A percentile compares a stretch with the other conserved stretches of the same genome.
Conservation (phyloP, 2,113 vertebrate genomes). For the Ceyx melanurus region DNA sequence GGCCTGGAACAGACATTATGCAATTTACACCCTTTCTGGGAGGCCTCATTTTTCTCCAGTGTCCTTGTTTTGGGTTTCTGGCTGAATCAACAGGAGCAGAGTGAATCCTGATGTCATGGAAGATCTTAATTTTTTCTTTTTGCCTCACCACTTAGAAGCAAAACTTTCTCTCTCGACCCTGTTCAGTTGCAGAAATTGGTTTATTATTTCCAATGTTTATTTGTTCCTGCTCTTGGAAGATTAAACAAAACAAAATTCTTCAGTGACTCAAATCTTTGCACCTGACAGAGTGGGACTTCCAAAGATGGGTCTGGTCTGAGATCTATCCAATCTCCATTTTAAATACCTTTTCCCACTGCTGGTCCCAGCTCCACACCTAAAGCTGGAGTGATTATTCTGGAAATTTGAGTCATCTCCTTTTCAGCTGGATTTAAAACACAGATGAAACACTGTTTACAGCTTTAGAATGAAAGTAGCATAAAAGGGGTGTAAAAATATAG, state of each 20-base stretch:
- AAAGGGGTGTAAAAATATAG: neutral
- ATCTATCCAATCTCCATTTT: neutral
- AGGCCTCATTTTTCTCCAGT: slow-evolving; percentile 15
- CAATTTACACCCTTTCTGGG: neutral
- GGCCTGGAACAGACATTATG: slow-evolving; percentile 45
- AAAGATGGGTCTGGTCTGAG: neutral
- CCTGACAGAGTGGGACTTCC: neutral
- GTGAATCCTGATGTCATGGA: slow-evolving; percentile 14
- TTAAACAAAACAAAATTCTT: neutral
- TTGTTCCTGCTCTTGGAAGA: neutral
- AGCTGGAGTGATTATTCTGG: neutral
- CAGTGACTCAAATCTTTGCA: neutral
- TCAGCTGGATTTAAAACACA: neutral
- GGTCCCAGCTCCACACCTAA: neutral
- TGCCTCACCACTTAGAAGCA: neutral
- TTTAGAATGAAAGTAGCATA: neutral
- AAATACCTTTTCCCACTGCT: neutral
- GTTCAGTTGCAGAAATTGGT: neutral
- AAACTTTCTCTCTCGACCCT: neutral
- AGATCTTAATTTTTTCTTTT: neutral
- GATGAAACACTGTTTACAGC: too few species aligned
- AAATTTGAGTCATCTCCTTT: neutral
- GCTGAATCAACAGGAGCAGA: neutral
- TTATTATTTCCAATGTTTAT: neutral
- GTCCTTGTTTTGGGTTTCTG: slow-evolving; percentile 19